Percentiles rank a stretch among this genome's conserved stretches.
Conservation (phyloP, 2,888 invertebrate species). For the Erpobdella octoculata region DNA sequence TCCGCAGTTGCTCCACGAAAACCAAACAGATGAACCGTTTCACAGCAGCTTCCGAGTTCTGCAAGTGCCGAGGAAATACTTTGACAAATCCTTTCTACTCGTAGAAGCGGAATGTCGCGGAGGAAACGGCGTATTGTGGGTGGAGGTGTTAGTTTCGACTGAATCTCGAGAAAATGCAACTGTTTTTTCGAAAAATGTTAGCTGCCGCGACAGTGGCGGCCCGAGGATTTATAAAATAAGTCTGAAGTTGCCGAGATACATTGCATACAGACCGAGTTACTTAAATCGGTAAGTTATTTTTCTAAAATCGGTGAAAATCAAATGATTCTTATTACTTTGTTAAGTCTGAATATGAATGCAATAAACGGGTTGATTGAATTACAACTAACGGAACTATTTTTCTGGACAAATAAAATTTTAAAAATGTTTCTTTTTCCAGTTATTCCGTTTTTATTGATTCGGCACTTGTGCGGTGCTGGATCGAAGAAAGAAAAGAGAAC, state of each 20-base stretch:
- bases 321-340: no score
- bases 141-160: not conserved
- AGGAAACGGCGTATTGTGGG: not conserved
- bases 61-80: slow-evolving; percentile 10
- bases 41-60: not conserved
- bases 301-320: not conserved
- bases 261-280: slow-evolving; percentile 12
- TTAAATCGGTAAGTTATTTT: not conserved
- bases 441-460: not conserved
- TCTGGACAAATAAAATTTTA: no score
- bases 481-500: not conserved
- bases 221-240: not conserved
- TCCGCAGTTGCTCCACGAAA: no score
- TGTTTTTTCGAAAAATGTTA: slow-evolving; percentile 10
- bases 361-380: no score
- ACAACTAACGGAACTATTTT: no score
- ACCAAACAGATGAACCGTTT: no score
- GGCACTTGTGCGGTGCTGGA: not conserved
- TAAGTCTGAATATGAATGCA: no score
- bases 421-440: not conserved
- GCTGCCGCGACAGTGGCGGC: not conserved
- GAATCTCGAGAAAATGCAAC: not conserved
- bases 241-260: slow-evolving; percentile 20
- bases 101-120: not conserved
- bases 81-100: not conserved